Conservation (phyloP, 2,113 vertebrate genomes). For the Todiramphus chloris region DNA sequence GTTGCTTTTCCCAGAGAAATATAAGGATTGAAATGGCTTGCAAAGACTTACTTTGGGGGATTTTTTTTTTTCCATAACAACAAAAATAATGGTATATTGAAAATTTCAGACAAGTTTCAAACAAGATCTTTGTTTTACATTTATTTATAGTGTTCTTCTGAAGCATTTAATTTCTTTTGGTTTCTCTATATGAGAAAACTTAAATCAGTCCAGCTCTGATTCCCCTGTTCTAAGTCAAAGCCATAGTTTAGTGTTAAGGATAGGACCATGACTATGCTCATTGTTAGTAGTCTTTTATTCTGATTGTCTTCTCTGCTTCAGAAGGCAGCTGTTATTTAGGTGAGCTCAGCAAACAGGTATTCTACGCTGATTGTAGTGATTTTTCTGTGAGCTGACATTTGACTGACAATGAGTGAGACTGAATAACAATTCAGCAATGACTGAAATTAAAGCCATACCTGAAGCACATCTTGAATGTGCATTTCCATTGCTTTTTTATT, state of each 20-base stretch:
- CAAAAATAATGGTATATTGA: background rate
- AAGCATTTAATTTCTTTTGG: background rate
- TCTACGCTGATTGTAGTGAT: background rate
- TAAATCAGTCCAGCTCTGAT: background rate
- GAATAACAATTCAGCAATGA: background rate
- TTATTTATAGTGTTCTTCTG: background rate
- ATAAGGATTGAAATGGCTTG: background rate
- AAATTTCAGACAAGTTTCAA: background rate
- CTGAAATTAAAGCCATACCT: background rate
- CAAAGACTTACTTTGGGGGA: background rate
- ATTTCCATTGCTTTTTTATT: background rate
- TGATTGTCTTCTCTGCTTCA: background rate
- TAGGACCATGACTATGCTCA: background rate
- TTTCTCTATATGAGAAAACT: background rate
- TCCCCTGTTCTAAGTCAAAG: background rate
- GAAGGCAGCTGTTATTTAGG: background rate
- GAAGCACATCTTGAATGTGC: background rate
- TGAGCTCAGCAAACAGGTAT: background rate
- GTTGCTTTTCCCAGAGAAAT: background rate
- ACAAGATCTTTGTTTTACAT: background rate
- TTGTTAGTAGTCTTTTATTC: background rate
- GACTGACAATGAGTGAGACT: background rate
- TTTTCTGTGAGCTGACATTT: background rate
- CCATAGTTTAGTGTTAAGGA: background rate
- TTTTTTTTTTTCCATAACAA: background rate